Base-by-base conservation (phyloP, 2,888 invertebrate genomes). In the Agrotis segetum region DNA sequence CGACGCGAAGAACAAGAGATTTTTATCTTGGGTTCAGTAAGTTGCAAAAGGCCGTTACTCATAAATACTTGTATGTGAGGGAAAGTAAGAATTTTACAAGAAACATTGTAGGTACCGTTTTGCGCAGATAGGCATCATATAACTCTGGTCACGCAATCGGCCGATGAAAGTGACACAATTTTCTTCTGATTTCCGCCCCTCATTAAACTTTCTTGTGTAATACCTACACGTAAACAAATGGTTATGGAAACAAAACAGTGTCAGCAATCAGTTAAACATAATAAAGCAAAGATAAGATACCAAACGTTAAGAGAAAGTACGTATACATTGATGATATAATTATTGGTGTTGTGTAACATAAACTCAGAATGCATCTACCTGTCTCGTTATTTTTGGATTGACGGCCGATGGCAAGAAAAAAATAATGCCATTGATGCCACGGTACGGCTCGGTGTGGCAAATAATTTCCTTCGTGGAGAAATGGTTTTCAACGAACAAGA, bases 21-120 rank as follows among this genome's bases (percentile, higher is more conserved):
- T 71, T 56, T 60, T 62, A 74, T 74, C 60, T 58, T 40, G 16
- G 53, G 44, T 56, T 64, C 49, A 56, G 58, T n/a, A n/a, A n/a
- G n/a, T 63, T 64, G 17, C 56, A 65, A 29, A 68, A 73, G 66
- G 40, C 69, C 61, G 63, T 69, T 73, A 71, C 50, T 68, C 61
- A 71, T 68, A 74, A 40, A 53, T 50, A 55, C 29, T 56, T 44
- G 17, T 65, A 60, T 59, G 50, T 67, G 64, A 75, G 77, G 80
- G 80, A 84, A 83, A 84, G 81, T 75, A 52, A 46, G 50, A 49
- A 66, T 68, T 80, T 66, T 55, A 64, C 63, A 68, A 72, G 70
- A 70, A 63, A 72, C 58, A 69, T 19, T 59, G 58, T 24, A 44
- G 29, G 52, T 77, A 63, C 61, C 70, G 68, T 71, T 72, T 71